Percentiles rank a stretch among this genome's conserved stretches.
phyloP scores from a whole-genome alignment of 2,888 invertebrate species.

The Netelia melanura region DNA sequence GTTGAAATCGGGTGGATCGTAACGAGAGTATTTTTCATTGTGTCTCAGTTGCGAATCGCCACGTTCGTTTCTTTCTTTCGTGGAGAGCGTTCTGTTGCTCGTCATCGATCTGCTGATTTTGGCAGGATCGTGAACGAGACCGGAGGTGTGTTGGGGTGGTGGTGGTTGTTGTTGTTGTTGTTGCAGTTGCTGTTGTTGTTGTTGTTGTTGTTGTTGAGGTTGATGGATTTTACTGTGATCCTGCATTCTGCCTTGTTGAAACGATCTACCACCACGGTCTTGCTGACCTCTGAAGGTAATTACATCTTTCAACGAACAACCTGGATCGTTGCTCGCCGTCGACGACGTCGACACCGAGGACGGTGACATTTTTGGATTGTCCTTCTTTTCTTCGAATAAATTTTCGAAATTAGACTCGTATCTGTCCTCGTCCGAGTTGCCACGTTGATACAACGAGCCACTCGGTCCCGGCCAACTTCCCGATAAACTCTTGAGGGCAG shows the following conservation, averaged over 20 bases:
- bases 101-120: conserved; percentile 73
- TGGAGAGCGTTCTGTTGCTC: conserved; percentile 70
- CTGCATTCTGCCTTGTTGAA: conserved; percentile 72
- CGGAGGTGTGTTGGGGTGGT: conserved; percentile 82
- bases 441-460: conserved; percentile 87
- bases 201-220: conserved; percentile 77
- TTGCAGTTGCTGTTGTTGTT: conserved; percentile 76
- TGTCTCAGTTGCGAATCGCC: conserved; percentile 70
- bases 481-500: conserved; percentile 94
- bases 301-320: conserved; percentile 89
- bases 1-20: conserved; percentile 91
- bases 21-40: conserved; percentile 86
- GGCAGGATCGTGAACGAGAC: conserved; percentile 78
- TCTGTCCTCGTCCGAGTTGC: conserved; percentile 88
- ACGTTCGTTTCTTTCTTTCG: conserved; percentile 77
- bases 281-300: conserved; percentile 86
- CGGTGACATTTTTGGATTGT: conserved; percentile 88
- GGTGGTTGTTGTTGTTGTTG: conserved; percentile 76
- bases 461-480: conserved; percentile 93
- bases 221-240: conserved; percentile 77
- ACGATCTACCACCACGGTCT: conserved; percentile 76
- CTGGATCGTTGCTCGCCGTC: conserved; percentile 86
- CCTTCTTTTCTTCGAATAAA: conserved; percentile 93
- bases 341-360: conserved; percentile 88
- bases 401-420: conserved; percentile 93